Conservation (phyloP, 2,888 invertebrate species). For the Mystacides longicornis region DNA sequence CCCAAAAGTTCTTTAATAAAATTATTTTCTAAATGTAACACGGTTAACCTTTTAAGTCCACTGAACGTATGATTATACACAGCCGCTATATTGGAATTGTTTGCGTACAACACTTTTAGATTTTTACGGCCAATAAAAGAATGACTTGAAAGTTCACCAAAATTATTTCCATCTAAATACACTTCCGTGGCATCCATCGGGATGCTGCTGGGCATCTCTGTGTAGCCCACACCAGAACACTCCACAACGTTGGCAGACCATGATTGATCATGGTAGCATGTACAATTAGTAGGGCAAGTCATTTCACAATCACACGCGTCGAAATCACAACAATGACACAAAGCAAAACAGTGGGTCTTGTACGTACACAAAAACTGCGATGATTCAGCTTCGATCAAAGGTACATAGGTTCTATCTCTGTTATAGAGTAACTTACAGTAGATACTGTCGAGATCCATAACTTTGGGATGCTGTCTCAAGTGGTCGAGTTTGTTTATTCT, state of each 20-base stretch:
- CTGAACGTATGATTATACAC: conserved; percentile 88
- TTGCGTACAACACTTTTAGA: conserved; percentile 77
- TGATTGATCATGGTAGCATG: conserved; percentile 89
- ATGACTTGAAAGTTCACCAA: conserved; percentile 79
- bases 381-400: conserved; percentile 79
- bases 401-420: conserved; percentile 74
- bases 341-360: conserved; percentile 86
- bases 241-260: conserved; percentile 92
- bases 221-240: conserved; percentile 75
- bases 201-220: conserved; percentile 76
- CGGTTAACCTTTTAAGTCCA: conserved; percentile 69
- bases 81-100: conserved; percentile 78
- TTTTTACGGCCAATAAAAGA: conserved; percentile 90
- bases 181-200: conserved; percentile 96
- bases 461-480: conserved; percentile 78
- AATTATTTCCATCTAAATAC: conserved; percentile 86
- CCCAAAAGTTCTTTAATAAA: conserved; percentile 71
- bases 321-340: conserved; percentile 94
- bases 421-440: conserved; percentile 84
- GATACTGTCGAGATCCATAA: conserved; percentile 84
- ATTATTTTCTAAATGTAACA: conserved; percentile 84
- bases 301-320: conserved; percentile 97
- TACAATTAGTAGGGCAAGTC: conserved; percentile 90
- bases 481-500: conserved; percentile 79
- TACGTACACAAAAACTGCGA: conserved; percentile 89